Conservation (phyloP, 2,797 vertebrate genomes). For the Heterohyrax brucei region DNA sequence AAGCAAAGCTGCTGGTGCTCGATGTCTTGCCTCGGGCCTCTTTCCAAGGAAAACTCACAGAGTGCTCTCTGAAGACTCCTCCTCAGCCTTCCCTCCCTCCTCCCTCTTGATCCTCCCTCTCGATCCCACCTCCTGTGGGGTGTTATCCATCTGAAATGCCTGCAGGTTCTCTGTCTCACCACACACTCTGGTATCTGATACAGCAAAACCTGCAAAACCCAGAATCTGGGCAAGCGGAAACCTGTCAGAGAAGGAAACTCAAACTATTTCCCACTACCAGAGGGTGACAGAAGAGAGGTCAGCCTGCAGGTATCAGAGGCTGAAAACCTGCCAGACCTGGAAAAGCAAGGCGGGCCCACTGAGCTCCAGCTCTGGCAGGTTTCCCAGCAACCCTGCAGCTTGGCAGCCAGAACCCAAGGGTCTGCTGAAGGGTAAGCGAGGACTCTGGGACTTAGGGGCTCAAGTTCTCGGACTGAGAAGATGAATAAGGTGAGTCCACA, state of each 20-base stretch:
- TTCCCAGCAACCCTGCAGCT: background rate
- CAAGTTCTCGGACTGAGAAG: background rate
- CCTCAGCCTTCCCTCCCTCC: background rate
- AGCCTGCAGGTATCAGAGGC: too few species aligned
- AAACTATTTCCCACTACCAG: too few species aligned
- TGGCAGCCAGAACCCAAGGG: background rate
- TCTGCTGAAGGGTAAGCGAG: background rate
- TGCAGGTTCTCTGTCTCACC: background rate
- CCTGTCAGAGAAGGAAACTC: too few species aligned
- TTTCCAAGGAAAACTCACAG: background rate
- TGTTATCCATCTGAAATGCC: background rate
- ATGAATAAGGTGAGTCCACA: background rate
- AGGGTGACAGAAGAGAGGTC: too few species aligned
- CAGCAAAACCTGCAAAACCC: too few species aligned
- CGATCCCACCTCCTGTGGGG: background rate
- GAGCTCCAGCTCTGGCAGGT: too few species aligned
- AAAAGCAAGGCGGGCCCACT: too few species aligned
- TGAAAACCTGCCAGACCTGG: too few species aligned
- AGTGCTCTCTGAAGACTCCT: background rate
- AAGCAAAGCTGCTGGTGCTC: too few species aligned
- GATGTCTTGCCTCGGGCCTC: too few species aligned
- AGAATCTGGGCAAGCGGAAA: too few species aligned
- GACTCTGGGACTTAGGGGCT: background rate
- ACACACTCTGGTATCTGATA: background rate
- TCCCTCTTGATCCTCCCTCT: background rate